Evolutionary conservation across 2,797 vertebrate genomes (phyloP).

Genomic region (Macropodus opercularis): DNA sequence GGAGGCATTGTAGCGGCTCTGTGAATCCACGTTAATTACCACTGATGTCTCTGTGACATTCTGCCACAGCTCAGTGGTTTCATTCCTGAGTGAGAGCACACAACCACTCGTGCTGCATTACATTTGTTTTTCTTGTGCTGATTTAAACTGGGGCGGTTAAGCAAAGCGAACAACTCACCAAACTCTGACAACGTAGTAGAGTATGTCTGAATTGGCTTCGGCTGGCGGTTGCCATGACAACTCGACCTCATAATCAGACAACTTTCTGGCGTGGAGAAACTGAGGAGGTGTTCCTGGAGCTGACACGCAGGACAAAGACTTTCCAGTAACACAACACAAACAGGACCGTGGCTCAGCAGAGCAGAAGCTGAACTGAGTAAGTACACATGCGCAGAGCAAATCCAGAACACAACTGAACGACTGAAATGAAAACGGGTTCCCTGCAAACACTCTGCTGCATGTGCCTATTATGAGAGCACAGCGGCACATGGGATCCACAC

Average conservation of each 20-base stretch:
- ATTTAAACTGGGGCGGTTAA: constrained; percentile 4
- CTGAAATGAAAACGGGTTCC: constrained; percentile 60
- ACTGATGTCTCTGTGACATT: constrained; percentile 87
- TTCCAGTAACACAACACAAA: constrained; percentile 50
- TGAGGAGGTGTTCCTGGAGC: constrained; percentile 92
- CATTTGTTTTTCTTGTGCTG: neutral
- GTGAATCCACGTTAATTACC: constrained; percentile 87
- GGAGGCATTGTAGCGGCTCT: constrained; percentile 85
- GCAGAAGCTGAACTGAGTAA: constrained; percentile 16
- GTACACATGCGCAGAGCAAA: constrained; percentile 14
- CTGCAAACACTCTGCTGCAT: constrained; percentile 16
- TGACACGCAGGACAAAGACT: constrained; percentile 80
- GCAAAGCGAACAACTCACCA: constrained; percentile 85
- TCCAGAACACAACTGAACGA: constrained; percentile 22
- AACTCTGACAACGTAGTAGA: constrained; percentile 91
- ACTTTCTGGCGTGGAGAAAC: constrained; percentile 87
- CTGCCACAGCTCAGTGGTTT: constrained; percentile 79
- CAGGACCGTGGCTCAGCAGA: neutral
- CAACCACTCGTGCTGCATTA: constrained; percentile 1
- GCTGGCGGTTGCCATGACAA: constrained; percentile 92
- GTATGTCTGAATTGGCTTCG: constrained; percentile 93
- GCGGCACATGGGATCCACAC: constrained; percentile 30
- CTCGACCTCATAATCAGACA: constrained; percentile 90
- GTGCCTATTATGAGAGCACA: neutral
- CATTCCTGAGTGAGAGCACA: constrained; percentile 83